These are phyloP conservation scores for Burhinus oedicnemus DNA, from an alignment of 2,113 vertebrate genomes.

Conservation along the genomic window DNA sequence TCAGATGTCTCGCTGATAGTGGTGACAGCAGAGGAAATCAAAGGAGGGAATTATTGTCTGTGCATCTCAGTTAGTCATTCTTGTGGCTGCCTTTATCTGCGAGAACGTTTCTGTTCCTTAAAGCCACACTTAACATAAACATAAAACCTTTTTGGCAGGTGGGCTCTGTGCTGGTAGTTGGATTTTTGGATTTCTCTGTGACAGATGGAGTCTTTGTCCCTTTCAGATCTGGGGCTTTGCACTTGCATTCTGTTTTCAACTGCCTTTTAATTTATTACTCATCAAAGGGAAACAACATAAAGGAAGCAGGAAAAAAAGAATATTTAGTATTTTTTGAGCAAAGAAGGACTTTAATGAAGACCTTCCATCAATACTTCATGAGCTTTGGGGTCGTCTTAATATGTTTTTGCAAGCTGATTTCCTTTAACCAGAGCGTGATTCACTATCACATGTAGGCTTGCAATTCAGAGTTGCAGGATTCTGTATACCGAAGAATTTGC, in stretches of 20 bases:
- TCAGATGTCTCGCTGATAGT: conserved; percentile 57
- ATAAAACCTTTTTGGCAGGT: conserved; percentile 64
- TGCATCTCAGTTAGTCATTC: conserved; percentile 57
- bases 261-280: conserved; percentile 48
- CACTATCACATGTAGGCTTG: not conserved
- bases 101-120: conserved; percentile 60
- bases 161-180: conserved; percentile 25
- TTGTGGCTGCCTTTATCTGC: conserved; percentile 54
- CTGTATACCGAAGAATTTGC: not conserved
- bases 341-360: not conserved
- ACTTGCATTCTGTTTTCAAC: conserved; percentile 21
- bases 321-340: not conserved
- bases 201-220: conserved; percentile 58
- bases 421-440: not conserved
- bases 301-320: not conserved
- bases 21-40: conserved; percentile 60
- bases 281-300: conserved; percentile 11
- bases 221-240: conserved; percentile 48
- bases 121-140: conserved; percentile 61
- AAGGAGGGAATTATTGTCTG: conserved; percentile 64
- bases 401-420: not conserved
- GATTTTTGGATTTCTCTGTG: conserved; percentile 53
- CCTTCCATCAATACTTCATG: not conserved
- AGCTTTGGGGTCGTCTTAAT: not conserved
- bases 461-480: not conserved